These are phyloP conservation scores for Zaprionus capensis DNA, from an alignment of 1,140 invertebrate genomes.

Conservation along the genomic window DNA sequence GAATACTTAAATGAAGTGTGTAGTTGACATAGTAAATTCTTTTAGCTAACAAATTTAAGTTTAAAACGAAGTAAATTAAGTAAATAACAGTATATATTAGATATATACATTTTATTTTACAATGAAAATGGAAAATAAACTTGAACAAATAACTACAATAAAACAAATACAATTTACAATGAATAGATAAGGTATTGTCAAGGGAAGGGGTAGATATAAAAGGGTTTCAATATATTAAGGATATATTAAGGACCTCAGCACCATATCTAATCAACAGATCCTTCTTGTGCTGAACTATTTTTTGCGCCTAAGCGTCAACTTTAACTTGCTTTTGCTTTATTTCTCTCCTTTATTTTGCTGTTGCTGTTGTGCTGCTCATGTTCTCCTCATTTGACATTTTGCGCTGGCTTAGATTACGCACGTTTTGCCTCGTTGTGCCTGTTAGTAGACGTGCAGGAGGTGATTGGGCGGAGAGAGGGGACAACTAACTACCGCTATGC, in stretches of 20 bases:
- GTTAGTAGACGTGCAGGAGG: neutral
- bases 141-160: too few relatives aligned
- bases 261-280: neutral
- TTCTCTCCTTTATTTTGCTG: too few relatives aligned
- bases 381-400: constrained; percentile 25
- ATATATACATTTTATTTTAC: neutral
- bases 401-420: constrained; percentile 69
- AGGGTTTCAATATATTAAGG: too few relatives aligned
- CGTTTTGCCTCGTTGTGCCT: constrained; percentile 60
- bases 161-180: too few relatives aligned
- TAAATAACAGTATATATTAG: neutral
- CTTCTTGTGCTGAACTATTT: neutral
- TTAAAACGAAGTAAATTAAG: too few relatives aligned
- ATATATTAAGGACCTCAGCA: neutral
- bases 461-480: neutral
- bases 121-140: neutral
- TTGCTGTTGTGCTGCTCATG: neutral
- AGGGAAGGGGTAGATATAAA: too few relatives aligned
- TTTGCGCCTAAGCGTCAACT: neutral
- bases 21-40: neutral
- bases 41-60: too few relatives aligned
- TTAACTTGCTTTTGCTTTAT: neutral
- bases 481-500: constrained; percentile 14
- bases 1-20: neutral
- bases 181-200: too few relatives aligned